Evolutionary conservation across 37 sponge, comb jelly and placozoan species (phyloP).

Genomic region (Hexactinellida sp.): DNA sequence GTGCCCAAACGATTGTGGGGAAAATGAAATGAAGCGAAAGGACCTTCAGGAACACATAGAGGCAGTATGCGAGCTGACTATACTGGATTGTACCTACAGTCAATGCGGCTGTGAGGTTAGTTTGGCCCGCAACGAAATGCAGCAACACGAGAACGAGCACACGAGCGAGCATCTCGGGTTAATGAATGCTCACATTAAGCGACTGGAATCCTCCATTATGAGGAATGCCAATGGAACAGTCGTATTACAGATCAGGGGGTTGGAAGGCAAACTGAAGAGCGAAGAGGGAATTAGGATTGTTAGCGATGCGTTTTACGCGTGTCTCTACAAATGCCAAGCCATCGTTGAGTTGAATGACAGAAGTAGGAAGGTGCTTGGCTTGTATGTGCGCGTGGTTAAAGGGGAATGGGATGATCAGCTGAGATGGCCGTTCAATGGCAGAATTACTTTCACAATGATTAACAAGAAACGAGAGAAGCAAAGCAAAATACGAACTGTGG

Average conservation of each 20-base stretch:
- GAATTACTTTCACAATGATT: background rate
- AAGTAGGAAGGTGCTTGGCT: background rate
- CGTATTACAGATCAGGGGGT: background rate
- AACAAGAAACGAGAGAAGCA: background rate
- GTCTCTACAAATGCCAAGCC: background rate
- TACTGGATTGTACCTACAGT: background rate
- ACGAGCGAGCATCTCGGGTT: background rate
- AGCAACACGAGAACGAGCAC: background rate
- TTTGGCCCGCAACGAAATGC: background rate
- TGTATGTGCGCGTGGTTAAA: background rate
- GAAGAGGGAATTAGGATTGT: background rate
- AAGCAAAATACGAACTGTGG: background rate
- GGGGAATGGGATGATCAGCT: conserved; percentile 7
- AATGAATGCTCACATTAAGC: background rate
- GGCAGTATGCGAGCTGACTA: background rate
- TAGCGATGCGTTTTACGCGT: background rate
- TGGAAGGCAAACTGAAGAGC: background rate
- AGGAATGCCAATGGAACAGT: background rate
- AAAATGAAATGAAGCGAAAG: background rate
- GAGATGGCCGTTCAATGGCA: background rate
- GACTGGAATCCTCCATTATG: background rate
- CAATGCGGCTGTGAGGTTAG: background rate
- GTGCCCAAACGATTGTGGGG: background rate
- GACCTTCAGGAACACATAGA: background rate
- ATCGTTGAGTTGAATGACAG: background rate